Percentiles rank a stretch among this genome's conserved stretches.
Conservation (phyloP, 2,888 invertebrate genomes). For the Himalopsyche tibetana region DNA sequence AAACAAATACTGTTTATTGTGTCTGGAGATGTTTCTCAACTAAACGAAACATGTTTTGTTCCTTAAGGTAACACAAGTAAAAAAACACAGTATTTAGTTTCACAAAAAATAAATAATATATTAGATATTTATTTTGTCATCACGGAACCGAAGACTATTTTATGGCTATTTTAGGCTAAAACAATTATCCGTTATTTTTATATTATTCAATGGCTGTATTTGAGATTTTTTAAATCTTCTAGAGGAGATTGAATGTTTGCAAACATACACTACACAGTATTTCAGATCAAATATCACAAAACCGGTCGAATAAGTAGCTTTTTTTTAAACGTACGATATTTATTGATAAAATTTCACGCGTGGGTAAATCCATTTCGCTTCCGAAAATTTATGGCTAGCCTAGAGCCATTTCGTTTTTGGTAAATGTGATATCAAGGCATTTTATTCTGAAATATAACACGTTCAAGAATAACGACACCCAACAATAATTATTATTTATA, state of each 20-base stretch:
- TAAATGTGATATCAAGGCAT: constrained; percentile 8
- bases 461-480: constrained; percentile 17
- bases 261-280: background rate
- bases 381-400: constrained; percentile 61
- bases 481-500: constrained; percentile 9
- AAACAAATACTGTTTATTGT: no score
- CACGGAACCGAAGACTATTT: no score
- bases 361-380: constrained; percentile 55
- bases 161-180: no score
- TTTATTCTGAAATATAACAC: constrained; percentile 14
- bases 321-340: constrained; percentile 36
- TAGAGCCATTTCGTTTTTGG: constrained; percentile 53
- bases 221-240: background rate
- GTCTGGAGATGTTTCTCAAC: no score
- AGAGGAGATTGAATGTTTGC: background rate
- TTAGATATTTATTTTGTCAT: no score
- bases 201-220: no score
- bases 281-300: constrained; percentile 37
- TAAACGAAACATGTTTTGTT: no score
- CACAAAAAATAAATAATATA: no score
- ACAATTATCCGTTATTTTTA: no score
- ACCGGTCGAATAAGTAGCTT: constrained; percentile 33
- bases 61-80: no score
- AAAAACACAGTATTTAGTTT: no score
- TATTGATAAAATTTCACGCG: constrained; percentile 47